Evolutionary conservation across 2,797 vertebrate genomes (phyloP), one percentile per base, ranked within the genome.

Genomic region (Betta splendens): DNA sequence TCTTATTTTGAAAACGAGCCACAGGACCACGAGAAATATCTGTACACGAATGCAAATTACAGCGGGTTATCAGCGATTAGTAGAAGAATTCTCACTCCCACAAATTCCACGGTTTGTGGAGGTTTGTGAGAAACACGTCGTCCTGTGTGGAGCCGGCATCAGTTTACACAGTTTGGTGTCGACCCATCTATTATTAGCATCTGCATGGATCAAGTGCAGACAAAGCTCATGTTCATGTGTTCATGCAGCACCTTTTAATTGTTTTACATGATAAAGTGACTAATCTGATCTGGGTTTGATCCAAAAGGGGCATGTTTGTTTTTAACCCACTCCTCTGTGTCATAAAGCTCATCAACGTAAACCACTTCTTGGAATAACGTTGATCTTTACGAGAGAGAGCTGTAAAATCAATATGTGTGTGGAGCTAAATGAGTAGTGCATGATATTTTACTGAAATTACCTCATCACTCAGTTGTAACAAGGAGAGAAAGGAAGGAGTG

Each of bases 301-400:
- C n/a, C n/a, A n/a, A n/a, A 8, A 62, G 33, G 16, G 9, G 17
- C 50, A 58, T 15, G 1, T 40, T 8, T 35, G 31, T 49, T 7
- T 6, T 29, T 39, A 45, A 1, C 28, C 56, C 2, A 18, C 10
- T 18, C 11, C 12, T 42, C 11, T 52, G 9, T 49, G 23, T 58
- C 37, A 52, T 31, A 35, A 42, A 23, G 22, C 31, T 54, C 18
- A 21, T 36, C 20, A 49, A 3, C 16, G 22, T 37, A 46, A 44
- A n/a, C n/a, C 2, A 40, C 5, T 75, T 77, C 57, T 37, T 48
- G 43, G 47, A 68, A 69, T 23, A 49, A 36, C 16, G 38, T 40
- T 70, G 33, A 46, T 53, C 45, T 45, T 4, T 12, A 36, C 9
- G 22, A 23, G 25, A 21, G 9, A 15, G 76, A 63, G 64, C 39